Conservation (phyloP, 64 coral and sea anemone genomes). For the Montipora efflorescens region DNA sequence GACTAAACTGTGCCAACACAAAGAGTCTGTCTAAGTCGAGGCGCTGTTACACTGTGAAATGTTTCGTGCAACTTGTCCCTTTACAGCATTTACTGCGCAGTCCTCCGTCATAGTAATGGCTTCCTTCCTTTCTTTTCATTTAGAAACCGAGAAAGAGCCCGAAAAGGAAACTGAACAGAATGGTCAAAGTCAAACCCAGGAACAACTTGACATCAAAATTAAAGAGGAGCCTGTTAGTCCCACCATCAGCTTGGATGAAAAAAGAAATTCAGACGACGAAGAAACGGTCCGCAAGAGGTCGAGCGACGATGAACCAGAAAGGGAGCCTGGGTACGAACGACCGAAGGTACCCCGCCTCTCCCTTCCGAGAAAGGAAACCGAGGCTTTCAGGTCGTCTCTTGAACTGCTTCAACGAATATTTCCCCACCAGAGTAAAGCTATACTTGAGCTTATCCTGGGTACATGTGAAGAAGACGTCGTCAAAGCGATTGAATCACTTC, state of each 20-base stretch:
- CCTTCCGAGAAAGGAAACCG: slow-evolving; percentile 38
- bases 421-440: slow-evolving; percentile 65
- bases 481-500: slow-evolving; percentile 67
- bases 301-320: slow-evolving; percentile 5
- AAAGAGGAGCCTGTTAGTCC: slow-evolving; percentile 38
- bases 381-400: slow-evolving; percentile 22
- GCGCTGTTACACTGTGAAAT: too few species aligned
- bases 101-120: not conserved
- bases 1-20: too few species aligned
- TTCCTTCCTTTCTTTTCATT: not conserved
- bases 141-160: not conserved
- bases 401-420: slow-evolving; percentile 67
- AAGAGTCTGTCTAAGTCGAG: too few species aligned
- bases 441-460: slow-evolving; percentile 57
- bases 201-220: slow-evolving; percentile 11
- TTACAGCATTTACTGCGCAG: too few species aligned
- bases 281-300: slow-evolving; percentile 4
- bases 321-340: not conserved
- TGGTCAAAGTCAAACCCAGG: not conserved
- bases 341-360: slow-evolving; percentile 25
- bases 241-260: not conserved
- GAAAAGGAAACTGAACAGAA: not conserved
- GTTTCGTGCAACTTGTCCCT: too few species aligned
- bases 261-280: slow-evolving; percentile 12
- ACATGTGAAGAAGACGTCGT: slow-evolving; percentile 65